These are phyloP conservation scores for Florisuga fusca DNA, from an alignment of 2,797 vertebrate genomes.

Conservation along the genomic window DNA sequence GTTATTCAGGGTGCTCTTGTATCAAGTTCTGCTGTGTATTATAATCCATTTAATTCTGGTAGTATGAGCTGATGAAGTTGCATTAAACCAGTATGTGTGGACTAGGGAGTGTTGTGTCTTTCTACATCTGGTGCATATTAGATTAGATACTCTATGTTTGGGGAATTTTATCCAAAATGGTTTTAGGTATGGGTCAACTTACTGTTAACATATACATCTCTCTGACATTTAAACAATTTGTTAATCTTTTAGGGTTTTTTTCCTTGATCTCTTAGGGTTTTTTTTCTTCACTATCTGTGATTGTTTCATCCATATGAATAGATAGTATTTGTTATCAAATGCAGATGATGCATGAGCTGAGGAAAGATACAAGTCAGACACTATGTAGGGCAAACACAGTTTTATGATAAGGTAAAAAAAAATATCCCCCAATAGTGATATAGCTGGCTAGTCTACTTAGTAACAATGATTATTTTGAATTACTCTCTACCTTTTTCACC, in stretches of 20 bases:
- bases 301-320: slow-evolving; percentile 7
- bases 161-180: slow-evolving; percentile 5
- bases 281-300: not conserved
- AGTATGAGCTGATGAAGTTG: not conserved
- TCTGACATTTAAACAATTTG: slow-evolving; percentile 13
- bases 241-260: not conserved
- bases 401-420: not conserved
- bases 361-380: not conserved
- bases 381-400: not conserved
- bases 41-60: not conserved
- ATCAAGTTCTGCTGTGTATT: not conserved
- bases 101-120: not conserved
- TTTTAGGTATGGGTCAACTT: slow-evolving; percentile 11
- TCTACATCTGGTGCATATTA: slow-evolving; percentile 24
- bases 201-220: not conserved
- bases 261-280: not conserved
- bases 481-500: not conserved
- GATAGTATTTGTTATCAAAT: not conserved
- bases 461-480: not conserved
- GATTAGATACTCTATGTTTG: not conserved
- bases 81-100: not conserved
- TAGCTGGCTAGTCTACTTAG: not conserved
- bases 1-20: not conserved
- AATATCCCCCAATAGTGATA: not conserved
- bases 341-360: not conserved